phyloP scores from a whole-genome alignment of 2,797 vertebrate genomes.

The Meda fulgida region DNA sequence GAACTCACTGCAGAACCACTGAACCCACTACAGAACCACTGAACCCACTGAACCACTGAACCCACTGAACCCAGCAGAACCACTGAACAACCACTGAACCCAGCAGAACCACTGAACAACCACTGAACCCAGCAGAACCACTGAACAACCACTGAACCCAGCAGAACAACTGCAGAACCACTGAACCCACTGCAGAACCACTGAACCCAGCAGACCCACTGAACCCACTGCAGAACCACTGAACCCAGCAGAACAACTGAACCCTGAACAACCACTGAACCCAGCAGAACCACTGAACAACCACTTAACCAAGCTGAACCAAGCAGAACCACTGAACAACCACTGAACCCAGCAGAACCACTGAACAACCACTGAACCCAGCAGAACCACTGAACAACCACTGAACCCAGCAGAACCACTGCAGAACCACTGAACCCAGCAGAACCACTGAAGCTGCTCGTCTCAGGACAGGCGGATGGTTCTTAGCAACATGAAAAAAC shows the following conservation, averaged over 20 bases:
- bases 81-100: no score
- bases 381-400: background rate
- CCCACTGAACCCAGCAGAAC: no score
- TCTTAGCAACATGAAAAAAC: no score
- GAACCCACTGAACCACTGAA: no score
- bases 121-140: background rate
- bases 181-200: background rate
- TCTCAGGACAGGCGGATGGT: no score
- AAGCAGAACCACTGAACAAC: background rate
- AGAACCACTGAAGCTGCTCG: background rate
- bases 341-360: background rate
- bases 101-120: background rate
- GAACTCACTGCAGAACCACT: background rate
- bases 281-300: background rate
- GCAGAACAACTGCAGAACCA: no score
- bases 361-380: no score
- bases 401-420: no score
- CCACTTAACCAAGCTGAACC: no score
- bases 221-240: background rate
- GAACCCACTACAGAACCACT: background rate
- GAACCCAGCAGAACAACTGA: background rate
- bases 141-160: no score
- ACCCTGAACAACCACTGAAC: no score
- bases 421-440: background rate
- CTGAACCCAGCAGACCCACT: background rate